Conservation (phyloP, 2,113 vertebrate species). For the Malurus elegans region DNA sequence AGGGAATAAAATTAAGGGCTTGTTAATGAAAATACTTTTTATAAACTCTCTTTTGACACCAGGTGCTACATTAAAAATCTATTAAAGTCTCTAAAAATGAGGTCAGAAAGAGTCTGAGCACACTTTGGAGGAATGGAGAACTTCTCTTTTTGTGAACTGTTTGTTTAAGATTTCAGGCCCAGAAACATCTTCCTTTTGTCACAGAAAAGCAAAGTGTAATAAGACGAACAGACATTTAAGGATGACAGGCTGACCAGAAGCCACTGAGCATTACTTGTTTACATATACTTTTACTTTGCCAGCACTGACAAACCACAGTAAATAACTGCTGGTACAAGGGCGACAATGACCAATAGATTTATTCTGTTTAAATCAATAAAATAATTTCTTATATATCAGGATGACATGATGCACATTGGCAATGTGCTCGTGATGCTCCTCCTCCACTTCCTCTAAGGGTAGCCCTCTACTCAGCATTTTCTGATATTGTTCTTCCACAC, state of each 20-base stretch:
- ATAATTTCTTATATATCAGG: background rate
- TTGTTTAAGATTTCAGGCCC: background rate
- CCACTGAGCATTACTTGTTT: background rate
- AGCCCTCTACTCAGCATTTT: background rate
- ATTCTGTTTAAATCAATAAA: conserved; percentile 17
- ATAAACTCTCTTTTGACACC: background rate
- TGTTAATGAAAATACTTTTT: background rate
- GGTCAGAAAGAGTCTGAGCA: background rate
- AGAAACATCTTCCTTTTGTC: background rate
- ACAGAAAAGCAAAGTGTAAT: background rate
- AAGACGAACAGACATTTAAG: background rate
- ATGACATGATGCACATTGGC: background rate
- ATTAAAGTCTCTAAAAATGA: background rate
- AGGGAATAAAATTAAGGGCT: background rate
- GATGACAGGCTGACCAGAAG: background rate
- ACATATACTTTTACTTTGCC: background rate
- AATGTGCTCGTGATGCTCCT: background rate
- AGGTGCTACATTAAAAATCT: background rate
- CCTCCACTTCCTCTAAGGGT: background rate
- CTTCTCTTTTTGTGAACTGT: background rate
- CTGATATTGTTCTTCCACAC: background rate
- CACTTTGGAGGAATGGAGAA: background rate
- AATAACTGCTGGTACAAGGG: background rate
- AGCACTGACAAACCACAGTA: background rate
- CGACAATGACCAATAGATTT: background rate